phyloP scores from a whole-genome alignment of 2,888 invertebrate genomes.

The Lacanobia wlatinum region DNA sequence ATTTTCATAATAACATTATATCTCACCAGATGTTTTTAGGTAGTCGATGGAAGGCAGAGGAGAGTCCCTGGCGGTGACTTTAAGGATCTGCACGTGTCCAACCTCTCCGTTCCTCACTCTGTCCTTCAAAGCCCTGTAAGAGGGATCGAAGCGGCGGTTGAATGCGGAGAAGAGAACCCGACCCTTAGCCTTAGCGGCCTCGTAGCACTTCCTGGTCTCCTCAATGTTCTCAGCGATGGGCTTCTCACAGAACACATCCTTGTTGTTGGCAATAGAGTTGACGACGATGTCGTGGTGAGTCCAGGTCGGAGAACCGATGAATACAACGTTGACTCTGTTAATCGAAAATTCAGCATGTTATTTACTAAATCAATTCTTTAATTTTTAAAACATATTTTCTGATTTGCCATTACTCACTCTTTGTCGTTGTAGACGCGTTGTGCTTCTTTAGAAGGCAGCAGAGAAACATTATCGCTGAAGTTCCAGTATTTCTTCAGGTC shows the following conservation, averaged over 20 bases:
- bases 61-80: conserved; percentile 92
- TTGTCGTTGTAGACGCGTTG: conserved; percentile 89
- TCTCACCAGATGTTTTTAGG: conserved; percentile 90
- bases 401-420: conserved; percentile 75
- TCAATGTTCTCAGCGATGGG: conserved; percentile 91
- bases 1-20: conserved; percentile 7
- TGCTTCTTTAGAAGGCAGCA: conserved; percentile 87
- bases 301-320: conserved; percentile 91
- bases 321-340: conserved; percentile 77
- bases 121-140: conserved; percentile 87
- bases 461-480: conserved; percentile 81
- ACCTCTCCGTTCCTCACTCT: conserved; percentile 90
- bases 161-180: conserved; percentile 92
- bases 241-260: conserved; percentile 93
- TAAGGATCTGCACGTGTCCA: conserved; percentile 92
- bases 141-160: conserved; percentile 93
- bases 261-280: conserved; percentile 88
- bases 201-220: conserved; percentile 90
- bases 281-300: conserved; percentile 91
- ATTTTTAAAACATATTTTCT: not conserved
- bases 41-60: conserved; percentile 92
- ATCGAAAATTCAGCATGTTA: not conserved
- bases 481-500: conserved; percentile 88
- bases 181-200: conserved; percentile 89
- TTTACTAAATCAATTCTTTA: not conserved